Percentiles rank a stretch among this genome's conserved stretches.
Conservation (phyloP, 2,797 vertebrate genomes). For the Lagorchestes hirsutus region DNA sequence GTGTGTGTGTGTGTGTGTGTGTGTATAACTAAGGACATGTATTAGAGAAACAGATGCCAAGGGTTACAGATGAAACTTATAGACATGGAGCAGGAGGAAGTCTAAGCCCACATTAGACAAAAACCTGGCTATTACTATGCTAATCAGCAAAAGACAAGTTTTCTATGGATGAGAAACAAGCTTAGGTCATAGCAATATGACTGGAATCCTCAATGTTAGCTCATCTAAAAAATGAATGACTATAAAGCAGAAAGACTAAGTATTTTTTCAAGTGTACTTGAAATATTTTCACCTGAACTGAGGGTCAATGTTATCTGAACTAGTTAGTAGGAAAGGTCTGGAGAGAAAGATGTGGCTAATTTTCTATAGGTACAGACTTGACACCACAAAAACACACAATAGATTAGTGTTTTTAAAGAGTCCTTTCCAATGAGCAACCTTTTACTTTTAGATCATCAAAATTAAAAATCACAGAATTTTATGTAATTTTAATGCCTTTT, state of each 20-base stretch:
- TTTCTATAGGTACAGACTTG: not conserved
- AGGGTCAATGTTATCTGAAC: not conserved
- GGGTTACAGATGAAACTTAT: not conserved
- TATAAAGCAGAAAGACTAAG: fast-evolving
- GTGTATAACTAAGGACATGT: not conserved
- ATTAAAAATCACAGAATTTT: slow-evolving; percentile 29
- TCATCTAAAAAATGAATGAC: not conserved
- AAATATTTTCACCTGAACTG: fast-evolving
- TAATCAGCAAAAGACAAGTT: not conserved
- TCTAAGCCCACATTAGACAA: not conserved
- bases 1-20: too few relatives aligned
- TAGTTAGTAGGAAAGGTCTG: not conserved
- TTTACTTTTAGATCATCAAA: slow-evolving; percentile 52
- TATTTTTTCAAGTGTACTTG: fast-evolving
- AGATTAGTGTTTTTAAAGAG: not conserved
- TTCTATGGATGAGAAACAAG: not conserved
- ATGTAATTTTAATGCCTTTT: slow-evolving; percentile 32
- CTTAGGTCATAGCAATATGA: too few relatives aligned
- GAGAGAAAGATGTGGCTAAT: not conserved
- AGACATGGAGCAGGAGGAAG: not conserved
- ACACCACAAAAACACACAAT: not conserved
- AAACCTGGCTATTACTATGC: not conserved
- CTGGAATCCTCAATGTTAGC: not conserved
- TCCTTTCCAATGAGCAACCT: not conserved
- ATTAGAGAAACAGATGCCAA: not conserved